These are phyloP conservation scores for Cromileptes altivelis DNA, from an alignment of 2,113 vertebrate genomes.

Conservation along the genomic window DNA sequence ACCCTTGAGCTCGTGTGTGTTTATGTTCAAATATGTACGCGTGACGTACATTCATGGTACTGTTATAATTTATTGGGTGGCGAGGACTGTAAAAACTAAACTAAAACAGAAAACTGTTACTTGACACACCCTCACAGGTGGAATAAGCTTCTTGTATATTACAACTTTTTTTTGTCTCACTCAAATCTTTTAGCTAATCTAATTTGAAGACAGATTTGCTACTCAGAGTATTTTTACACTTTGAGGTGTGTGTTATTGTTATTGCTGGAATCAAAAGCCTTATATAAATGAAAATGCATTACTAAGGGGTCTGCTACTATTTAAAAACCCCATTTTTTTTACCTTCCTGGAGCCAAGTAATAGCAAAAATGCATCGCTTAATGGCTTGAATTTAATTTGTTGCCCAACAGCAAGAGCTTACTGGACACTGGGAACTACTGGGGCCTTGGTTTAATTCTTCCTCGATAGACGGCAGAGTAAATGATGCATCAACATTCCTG, in stretches of 20 bases:
- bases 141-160: constrained; percentile 80
- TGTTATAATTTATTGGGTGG: constrained; percentile 93
- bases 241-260: constrained; percentile 61
- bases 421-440: constrained; percentile 11
- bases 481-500: constrained; percentile 79
- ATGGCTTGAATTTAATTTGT: constrained; percentile 37
- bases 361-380: constrained; percentile 16
- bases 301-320: constrained; percentile 44
- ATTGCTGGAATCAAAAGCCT: constrained; percentile 60
- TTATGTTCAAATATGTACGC: constrained; percentile 60
- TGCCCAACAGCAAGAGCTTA: not conserved
- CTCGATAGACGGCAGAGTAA: constrained; percentile 16
- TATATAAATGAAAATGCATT: constrained; percentile 39
- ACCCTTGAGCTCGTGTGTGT: constrained; percentile 55
- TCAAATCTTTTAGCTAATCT: constrained; percentile 67
- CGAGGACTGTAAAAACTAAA: constrained; percentile 69
- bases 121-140: constrained; percentile 80
- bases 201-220: constrained; percentile 58
- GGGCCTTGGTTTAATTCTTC: constrained; percentile 37
- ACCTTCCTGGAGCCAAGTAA: constrained; percentile 35
- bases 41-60: constrained; percentile 78
- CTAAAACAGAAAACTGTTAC: constrained; percentile 81
- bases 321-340: constrained; percentile 36
- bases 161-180: constrained; percentile 71
- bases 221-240: constrained; percentile 77